These are phyloP conservation scores for Sylvicapra grimmia DNA, from an alignment of 2,113 vertebrate genomes.

Conservation along the genomic window DNA sequence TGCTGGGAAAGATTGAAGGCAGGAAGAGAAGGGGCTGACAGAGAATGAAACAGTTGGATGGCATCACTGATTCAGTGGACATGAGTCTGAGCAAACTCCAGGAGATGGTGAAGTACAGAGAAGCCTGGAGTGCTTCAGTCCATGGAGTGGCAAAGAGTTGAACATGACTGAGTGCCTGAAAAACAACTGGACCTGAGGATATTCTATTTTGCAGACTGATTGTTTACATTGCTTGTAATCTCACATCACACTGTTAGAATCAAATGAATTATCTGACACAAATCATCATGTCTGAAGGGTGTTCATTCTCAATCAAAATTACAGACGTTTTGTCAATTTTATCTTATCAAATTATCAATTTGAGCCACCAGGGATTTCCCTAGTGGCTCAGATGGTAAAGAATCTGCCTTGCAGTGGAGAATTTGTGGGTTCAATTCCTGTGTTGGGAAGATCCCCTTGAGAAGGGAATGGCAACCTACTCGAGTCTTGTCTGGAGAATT, in stretches of 20 bases:
- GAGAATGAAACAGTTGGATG: background rate
- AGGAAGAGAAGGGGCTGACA: background rate
- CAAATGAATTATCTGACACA: constrained; percentile 39
- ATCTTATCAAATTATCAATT: background rate
- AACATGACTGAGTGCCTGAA: background rate
- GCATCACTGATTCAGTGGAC: background rate
- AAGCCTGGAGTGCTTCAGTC: background rate
- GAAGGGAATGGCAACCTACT: background rate
- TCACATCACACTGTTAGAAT: constrained; percentile 10
- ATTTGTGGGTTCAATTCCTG: background rate
- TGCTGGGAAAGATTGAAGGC: background rate
- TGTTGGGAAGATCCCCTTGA: background rate
- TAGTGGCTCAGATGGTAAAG: background rate
- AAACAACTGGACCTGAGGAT: background rate
- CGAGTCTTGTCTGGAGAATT: background rate
- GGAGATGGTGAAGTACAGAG: background rate
- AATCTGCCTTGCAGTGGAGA: background rate
- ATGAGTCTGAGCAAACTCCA: background rate
- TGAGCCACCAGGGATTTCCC: background rate
- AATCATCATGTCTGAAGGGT: constrained; percentile 40
- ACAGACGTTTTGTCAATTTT: constrained; percentile 27
- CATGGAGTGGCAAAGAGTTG: background rate
- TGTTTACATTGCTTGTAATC: constrained; percentile 6
- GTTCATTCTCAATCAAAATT: constrained; percentile 53
- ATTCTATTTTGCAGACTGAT: constrained; percentile 26